These are phyloP conservation scores for Malacoctenus gilli DNA, from an alignment of 2,797 vertebrate genomes.

Conservation along the genomic window DNA sequence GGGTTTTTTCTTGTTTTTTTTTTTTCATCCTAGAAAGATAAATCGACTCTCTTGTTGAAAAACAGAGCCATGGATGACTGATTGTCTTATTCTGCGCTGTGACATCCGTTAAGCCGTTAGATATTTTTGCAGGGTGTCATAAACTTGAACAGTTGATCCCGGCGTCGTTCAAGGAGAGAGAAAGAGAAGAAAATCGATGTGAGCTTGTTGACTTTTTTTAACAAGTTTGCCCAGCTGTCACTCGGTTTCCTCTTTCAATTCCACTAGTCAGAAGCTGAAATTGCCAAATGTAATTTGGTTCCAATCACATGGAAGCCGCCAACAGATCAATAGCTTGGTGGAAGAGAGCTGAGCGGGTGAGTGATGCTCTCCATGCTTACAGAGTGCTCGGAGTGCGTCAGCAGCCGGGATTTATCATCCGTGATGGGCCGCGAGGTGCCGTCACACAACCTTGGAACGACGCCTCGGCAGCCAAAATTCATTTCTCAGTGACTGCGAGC, in stretches of 20 bases:
- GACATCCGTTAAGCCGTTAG: slow-evolving; percentile 37
- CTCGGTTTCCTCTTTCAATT: slow-evolving; percentile 58
- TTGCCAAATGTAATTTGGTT: slow-evolving; percentile 68
- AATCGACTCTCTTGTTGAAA: slow-evolving; percentile 22
- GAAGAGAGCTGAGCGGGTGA: slow-evolving; percentile 63
- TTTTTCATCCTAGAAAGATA: slow-evolving; percentile 31
- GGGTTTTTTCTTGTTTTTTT: slow-evolving; percentile 13
- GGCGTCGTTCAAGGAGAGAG: slow-evolving; percentile 8
- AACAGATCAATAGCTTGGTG: slow-evolving; percentile 68
- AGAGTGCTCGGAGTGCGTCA: slow-evolving; percentile 70
- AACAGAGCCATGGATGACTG: slow-evolving; percentile 32
- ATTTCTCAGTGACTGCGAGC: slow-evolving; percentile 59
- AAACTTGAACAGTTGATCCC: slow-evolving; percentile 54
- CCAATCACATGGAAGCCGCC: slow-evolving; percentile 54
- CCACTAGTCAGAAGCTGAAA: slow-evolving; percentile 41
- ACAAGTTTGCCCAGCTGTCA: slow-evolving; percentile 55
- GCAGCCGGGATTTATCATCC: slow-evolving; percentile 70
- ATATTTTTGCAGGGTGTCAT: slow-evolving; percentile 26
- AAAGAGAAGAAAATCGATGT: slow-evolving; percentile 54
- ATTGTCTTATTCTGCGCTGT: slow-evolving; percentile 26
- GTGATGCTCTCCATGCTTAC: slow-evolving; percentile 65
- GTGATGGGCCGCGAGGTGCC: slow-evolving; percentile 42
- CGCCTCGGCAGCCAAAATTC: slow-evolving; percentile 41
- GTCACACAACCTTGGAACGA: slow-evolving; percentile 69
- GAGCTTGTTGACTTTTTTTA: slow-evolving; percentile 45